phyloP scores from a whole-genome alignment of 2,888 invertebrate genomes.

The Cepaea hortensis region DNA sequence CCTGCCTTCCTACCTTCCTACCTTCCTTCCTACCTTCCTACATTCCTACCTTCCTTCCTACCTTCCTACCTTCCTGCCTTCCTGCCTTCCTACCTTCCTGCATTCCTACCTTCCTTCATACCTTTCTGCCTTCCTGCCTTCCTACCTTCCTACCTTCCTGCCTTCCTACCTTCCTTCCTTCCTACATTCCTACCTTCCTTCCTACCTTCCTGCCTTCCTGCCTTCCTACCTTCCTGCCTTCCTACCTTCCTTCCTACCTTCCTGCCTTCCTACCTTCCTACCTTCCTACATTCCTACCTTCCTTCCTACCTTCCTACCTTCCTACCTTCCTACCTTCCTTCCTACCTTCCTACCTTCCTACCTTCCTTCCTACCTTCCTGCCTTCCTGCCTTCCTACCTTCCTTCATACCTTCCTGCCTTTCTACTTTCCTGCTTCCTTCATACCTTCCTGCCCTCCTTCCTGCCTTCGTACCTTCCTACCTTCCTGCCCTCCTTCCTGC shows the following conservation, averaged over 20 bases:
- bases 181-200: conserved; percentile 14
- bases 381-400: not conserved
- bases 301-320: not conserved
- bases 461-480: not conserved
- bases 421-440: not conserved
- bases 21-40: not conserved
- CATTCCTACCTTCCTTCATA: not conserved
- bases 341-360: not conserved
- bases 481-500: not conserved
- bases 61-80: not conserved
- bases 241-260: not conserved
- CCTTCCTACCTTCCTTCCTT: not conserved
- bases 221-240: not conserved
- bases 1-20: not conserved
- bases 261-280: not conserved
- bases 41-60: not conserved
- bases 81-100: not conserved
- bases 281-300: not conserved
- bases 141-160: not conserved
- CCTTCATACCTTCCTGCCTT: not conserved
- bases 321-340: not conserved
- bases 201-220: conserved; percentile 1
- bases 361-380: not conserved
- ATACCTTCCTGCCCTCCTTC: not conserved
- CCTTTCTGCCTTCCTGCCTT: not conserved